Evolutionary conservation across 2,888 invertebrate genomes (phyloP).

Genomic region (Nephrotoma flavescens): DNA sequence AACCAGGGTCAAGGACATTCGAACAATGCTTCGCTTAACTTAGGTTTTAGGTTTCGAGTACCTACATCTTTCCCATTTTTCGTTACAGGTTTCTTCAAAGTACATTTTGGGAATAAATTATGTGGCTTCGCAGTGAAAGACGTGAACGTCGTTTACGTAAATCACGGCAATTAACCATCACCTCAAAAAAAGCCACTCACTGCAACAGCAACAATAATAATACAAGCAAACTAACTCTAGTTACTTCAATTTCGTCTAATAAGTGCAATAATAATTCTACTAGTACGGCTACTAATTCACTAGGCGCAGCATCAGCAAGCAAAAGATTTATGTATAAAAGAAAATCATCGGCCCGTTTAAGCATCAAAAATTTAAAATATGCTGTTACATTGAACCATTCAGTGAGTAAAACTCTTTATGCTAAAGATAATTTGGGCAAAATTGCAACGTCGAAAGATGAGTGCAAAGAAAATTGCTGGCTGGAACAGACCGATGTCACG

Average conservation of each 20-base stretch:
- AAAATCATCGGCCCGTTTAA: not conserved
- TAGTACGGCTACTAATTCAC: not conserved
- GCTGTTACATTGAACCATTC: not conserved
- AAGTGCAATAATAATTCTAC: conserved; percentile 1
- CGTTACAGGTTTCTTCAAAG: not conserved
- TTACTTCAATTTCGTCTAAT: not conserved
- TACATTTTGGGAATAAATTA: conserved; percentile 16
- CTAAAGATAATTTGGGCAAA: not conserved
- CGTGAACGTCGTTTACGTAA: conserved; percentile 39
- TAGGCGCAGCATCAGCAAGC: not conserved
- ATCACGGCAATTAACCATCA: conserved; percentile 3
- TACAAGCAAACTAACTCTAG: conserved; percentile 5
- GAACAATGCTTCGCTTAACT: too few species aligned
- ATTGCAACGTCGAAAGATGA: conserved; percentile 7
- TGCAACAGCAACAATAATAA: not conserved
- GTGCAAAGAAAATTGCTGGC: conserved; percentile 18
- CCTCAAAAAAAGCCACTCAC: not conserved
- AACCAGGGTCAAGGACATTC: too few species aligned
- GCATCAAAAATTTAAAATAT: not conserved
- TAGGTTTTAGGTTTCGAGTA: too few species aligned
- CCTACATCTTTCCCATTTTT: not conserved
- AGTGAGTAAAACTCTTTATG: not conserved
- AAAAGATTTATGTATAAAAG: not conserved
- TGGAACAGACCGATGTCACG: conserved; percentile 15
- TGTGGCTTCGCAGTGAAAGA: conserved; percentile 55